A percentile compares a stretch with the other conserved stretches of the same genome.
These are phyloP conservation scores for Magallana angulata DNA, from an alignment of 1,140 invertebrate genomes.

Conservation along the genomic window DNA sequence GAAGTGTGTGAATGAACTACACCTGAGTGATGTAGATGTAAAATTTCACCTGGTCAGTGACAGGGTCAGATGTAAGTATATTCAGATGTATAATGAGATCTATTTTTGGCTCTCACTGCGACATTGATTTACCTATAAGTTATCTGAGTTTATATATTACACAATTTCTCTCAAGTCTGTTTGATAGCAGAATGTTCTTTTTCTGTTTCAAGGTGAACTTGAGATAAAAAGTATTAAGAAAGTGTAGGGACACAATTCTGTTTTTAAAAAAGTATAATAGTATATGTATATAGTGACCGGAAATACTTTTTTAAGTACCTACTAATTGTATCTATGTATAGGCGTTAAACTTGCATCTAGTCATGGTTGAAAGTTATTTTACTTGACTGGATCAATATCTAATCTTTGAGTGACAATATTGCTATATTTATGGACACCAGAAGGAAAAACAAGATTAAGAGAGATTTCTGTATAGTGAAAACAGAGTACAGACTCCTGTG, in stretches of 20 bases:
- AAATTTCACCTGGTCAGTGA: background rate
- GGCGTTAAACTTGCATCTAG: no score
- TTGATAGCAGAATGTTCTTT: background rate
- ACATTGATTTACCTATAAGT: background rate
- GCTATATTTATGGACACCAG: background rate
- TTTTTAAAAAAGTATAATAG: no score
- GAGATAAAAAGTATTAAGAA: background rate
- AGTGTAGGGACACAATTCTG: no score
- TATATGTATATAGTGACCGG: no score
- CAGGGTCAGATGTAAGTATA: background rate
- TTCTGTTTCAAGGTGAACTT: slow-evolving; percentile 15
- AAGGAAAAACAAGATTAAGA: background rate
- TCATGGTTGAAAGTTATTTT: no score
- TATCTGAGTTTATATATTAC: slow-evolving; percentile 6
- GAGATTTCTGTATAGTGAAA: background rate
- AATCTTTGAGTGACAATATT: background rate
- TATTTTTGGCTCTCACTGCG: background rate
- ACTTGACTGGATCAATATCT: no score
- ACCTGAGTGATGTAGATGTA: background rate
- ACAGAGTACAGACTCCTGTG: background rate
- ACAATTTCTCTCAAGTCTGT: background rate
- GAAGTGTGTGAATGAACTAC: no score
- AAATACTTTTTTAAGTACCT: no score
- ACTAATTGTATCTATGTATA: no score
- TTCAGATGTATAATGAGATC: background rate